These are phyloP conservation scores for Euwallacea similis DNA, from an alignment of 1,140 invertebrate species.

Conservation along the genomic window DNA sequence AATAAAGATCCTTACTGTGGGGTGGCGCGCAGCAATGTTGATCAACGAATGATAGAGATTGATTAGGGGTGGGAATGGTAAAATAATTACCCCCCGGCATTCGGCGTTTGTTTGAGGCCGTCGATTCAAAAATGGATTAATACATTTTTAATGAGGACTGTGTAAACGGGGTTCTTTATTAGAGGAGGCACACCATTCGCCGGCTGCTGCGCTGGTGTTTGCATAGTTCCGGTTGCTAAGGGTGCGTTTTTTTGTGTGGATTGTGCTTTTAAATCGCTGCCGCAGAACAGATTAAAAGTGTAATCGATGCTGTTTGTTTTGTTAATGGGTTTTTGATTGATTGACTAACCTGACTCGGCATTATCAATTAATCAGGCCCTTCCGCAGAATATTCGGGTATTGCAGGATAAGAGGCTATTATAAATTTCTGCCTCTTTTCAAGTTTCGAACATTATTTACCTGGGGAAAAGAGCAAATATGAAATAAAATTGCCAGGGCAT, in stretches of 20 bases:
- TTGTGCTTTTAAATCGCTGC: slow-evolving; percentile 44
- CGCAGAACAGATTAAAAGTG: slow-evolving; percentile 38
- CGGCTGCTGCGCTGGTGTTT: slow-evolving; percentile 41
- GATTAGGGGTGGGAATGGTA: slow-evolving; percentile 52
- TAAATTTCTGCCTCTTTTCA: too few relatives aligned
- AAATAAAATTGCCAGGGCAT: slow-evolving; percentile 14
- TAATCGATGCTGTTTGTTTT: slow-evolving; percentile 31
- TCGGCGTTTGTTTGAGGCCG: slow-evolving; percentile 43
- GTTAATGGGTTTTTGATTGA: slow-evolving; percentile 21
- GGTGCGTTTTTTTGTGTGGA: slow-evolving; percentile 36
- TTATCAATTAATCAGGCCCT: neutral
- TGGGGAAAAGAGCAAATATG: slow-evolving; percentile 4
- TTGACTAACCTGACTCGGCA: neutral
- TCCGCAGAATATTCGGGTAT: neutral
- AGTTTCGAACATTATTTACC: too few relatives aligned
- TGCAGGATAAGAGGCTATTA: neutral
- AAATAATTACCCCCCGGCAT: slow-evolving; percentile 50
- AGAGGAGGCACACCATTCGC: slow-evolving; percentile 14
- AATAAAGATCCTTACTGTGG: slow-evolving; percentile 44
- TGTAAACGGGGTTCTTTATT: slow-evolving; percentile 50
- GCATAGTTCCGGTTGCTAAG: slow-evolving; percentile 44
- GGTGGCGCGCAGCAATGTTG: slow-evolving; percentile 40
- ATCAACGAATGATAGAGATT: slow-evolving; percentile 53
- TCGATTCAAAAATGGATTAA: slow-evolving; percentile 53
- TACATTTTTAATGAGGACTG: slow-evolving; percentile 53